These are phyloP conservation scores for Oscheius onirici DNA, from an alignment of 2,888 invertebrate genomes.

Conservation along the genomic window DNA sequence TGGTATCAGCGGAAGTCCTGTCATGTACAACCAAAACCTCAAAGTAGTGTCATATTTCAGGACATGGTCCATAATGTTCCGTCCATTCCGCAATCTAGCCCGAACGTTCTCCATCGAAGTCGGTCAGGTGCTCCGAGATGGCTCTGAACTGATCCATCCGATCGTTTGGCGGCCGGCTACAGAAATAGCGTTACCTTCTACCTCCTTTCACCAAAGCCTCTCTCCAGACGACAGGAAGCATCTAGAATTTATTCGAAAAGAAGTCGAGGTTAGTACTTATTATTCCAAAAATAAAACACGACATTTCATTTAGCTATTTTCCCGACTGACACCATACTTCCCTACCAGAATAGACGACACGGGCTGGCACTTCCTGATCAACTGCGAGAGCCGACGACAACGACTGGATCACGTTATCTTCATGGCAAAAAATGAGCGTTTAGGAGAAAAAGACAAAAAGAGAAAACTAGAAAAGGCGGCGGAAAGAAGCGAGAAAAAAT, in stretches of 20 bases:
- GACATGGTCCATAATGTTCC: too few species aligned
- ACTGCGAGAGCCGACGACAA: conserved; percentile 42
- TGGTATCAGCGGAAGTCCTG: too few species aligned
- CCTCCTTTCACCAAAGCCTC: neutral
- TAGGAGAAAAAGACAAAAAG: neutral
- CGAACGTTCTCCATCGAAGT: conserved; percentile 7
- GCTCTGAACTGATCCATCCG: neutral
- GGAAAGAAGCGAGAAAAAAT: neutral
- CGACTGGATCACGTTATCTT: conserved; percentile 56
- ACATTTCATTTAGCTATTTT: conserved; percentile 38
- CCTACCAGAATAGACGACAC: conserved; percentile 35
- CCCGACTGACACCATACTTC: conserved; percentile 36
- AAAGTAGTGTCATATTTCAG: too few species aligned
- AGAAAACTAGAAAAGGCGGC: neutral
- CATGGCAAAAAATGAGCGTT: conserved; percentile 36
- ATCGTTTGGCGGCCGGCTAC: neutral
- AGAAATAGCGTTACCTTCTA: neutral
- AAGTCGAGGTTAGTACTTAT: conserved; percentile 8
- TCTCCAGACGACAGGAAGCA: neutral
- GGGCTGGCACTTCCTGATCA: conserved; percentile 35
- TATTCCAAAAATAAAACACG: neutral
- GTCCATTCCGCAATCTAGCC: too few species aligned
- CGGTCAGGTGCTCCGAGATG: neutral
- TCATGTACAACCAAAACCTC: too few species aligned
- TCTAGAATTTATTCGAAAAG: conserved; percentile 3